Evolutionary conservation across 1,140 invertebrate genomes (phyloP).

Genomic region (Oscheius sp.): DNA sequence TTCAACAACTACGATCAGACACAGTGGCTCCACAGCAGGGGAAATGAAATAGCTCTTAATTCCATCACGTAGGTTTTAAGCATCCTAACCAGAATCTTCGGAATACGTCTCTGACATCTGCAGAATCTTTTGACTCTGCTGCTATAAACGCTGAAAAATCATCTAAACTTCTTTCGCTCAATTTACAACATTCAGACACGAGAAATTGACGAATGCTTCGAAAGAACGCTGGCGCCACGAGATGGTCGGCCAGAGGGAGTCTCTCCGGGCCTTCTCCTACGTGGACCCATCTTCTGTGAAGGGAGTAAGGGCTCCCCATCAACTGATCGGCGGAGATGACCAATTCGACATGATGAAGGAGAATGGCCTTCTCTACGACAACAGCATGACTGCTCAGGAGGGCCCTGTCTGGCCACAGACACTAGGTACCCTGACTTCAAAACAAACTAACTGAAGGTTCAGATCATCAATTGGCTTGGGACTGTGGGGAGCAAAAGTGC

Average conservation of each 20-base stretch:
- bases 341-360: constrained; percentile 49
- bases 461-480: constrained; percentile 40
- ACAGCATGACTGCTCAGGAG: constrained; percentile 44
- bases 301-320: constrained; percentile 46
- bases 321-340: constrained; percentile 29
- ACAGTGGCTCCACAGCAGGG: constrained; percentile 86
- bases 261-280: constrained; percentile 49
- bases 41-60: constrained; percentile 93
- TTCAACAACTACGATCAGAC: constrained; percentile 95
- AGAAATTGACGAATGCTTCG: constrained; percentile 13
- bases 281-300: constrained; percentile 38
- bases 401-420: constrained; percentile 55
- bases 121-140: no score
- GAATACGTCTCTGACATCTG: no score
- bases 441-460: neutral
- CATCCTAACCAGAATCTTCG: constrained; percentile 9
- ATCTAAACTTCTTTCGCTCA: no score
- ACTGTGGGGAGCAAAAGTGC: constrained; percentile 43
- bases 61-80: constrained; percentile 82
- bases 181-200: constrained; percentile 22
- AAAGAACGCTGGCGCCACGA: constrained; percentile 47
- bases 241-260: constrained; percentile 49
- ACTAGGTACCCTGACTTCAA: constrained; percentile 31
- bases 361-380: constrained; percentile 47
- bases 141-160: no score